Percentiles rank a stretch among this genome's conserved stretches.
Conservation (phyloP, 2,113 vertebrate genomes). For the Pterocles burchelli region DNA sequence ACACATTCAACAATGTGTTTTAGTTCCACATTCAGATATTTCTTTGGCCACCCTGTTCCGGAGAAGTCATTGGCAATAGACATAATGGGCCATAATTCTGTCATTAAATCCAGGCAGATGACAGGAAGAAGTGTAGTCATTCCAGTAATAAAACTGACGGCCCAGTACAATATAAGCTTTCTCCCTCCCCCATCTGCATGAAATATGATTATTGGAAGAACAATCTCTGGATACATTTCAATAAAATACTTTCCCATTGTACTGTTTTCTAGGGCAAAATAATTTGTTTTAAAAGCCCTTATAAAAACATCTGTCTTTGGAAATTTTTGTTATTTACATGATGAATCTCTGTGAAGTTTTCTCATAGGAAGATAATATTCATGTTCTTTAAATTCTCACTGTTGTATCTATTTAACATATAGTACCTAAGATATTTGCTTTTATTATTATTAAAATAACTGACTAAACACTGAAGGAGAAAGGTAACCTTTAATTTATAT, state of each 20-base stretch:
- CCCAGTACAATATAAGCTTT: constrained; percentile 23
- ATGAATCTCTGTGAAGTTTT: neutral
- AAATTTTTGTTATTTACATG: neutral
- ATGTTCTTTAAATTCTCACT: neutral
- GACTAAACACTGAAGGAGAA: constrained; percentile 52
- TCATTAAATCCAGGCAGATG: constrained; percentile 13
- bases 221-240: constrained; percentile 32
- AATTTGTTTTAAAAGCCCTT: constrained; percentile 13
- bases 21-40: neutral
- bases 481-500: constrained; percentile 65
- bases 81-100: constrained; percentile 37
- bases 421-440: constrained; percentile 2
- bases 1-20: neutral
- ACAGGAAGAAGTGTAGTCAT: constrained; percentile 36
- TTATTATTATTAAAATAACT: constrained; percentile 23
- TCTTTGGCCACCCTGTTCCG: neutral
- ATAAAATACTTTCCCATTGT: neutral
- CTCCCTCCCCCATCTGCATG: neutral
- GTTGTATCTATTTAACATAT: neutral
- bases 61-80: constrained; percentile 24
- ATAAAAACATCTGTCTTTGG: neutral
- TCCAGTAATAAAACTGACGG: constrained; percentile 55
- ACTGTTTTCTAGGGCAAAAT: constrained; percentile 22
- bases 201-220: constrained; percentile 43
- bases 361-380: neutral